Base-by-base conservation (phyloP, 2,797 vertebrate species). In the Ciconia nigra region DNA sequence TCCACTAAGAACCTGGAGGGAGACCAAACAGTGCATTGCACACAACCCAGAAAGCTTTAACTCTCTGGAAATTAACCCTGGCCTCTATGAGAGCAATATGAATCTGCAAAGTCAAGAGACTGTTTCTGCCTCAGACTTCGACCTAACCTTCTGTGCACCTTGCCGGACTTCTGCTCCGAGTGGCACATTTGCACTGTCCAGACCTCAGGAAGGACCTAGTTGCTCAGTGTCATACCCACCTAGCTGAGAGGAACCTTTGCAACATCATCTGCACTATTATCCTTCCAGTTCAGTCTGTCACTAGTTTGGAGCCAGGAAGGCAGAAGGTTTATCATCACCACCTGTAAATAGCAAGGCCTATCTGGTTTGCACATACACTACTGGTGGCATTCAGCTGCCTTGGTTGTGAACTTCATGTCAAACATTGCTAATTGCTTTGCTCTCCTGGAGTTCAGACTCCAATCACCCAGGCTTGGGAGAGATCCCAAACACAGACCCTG, bases 301-400 rank as follows among this genome's bases (percentile, higher is more conserved):
- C 31, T 16, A 11, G 11, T 7, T 0, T 13, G 44, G 42, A 66
- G 28, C 20, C 76, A 46, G 28, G 35, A 42, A 70, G 47, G 11
- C 66, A 47, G 31, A 17, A 70, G 24, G 15, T 78, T 74, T 63
- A 8, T 9, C 8, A 86, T 8, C 18, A 41, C 15, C 29, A 39
- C 26, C 18, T 18, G 19, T 4, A 42, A 82, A 61, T 3, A 82
- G 35, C 39, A 42, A 35, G 65, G 54, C 42, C 59, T 46, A 26
- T 22, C 67, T 2, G 3, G 42, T 73, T 41, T 65, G 49, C 63
- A 37, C 29, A 4, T 14, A 8, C 4, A 0, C 20, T 6, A 0
- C 3, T 3, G 2, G 10, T 62, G 42, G 10, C 51, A 39, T 65
- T 59, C 3, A 0, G 31, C 20, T 46, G 35, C 70, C 42, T 66